phyloP scores from a whole-genome alignment of 1,140 invertebrate genomes.

The Leptopilina boulardi region DNA sequence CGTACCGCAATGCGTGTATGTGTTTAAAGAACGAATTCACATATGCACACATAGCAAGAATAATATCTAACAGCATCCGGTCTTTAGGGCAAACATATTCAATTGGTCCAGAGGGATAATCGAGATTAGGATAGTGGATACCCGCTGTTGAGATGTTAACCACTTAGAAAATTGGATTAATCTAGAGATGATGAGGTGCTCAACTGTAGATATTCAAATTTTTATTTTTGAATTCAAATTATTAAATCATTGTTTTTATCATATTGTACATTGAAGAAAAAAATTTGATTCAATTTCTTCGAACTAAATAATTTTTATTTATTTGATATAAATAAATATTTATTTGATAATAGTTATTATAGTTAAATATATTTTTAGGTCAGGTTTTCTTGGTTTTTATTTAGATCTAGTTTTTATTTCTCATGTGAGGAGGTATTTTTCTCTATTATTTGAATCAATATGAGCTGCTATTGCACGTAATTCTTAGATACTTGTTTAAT shows the following conservation, averaged over 20 bases:
- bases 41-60: not conserved
- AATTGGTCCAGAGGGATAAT: conserved; percentile 64
- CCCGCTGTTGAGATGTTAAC: conserved; percentile 33
- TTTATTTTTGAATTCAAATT: not conserved
- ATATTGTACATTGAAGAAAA: too few species aligned
- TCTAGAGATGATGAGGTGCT: not conserved
- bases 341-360: too few species aligned
- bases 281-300: too few species aligned
- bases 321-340: too few species aligned
- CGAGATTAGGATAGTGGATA: conserved; percentile 62
- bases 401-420: too few species aligned
- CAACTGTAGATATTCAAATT: not conserved
- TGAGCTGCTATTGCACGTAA: not conserved
- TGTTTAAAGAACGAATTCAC: not conserved
- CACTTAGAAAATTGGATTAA: conserved; percentile 3
- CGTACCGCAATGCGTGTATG: not conserved
- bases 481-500: not conserved
- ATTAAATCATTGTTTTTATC: too few species aligned
- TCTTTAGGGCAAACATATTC: conserved; percentile 48
- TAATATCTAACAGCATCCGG: conserved; percentile 65
- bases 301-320: too few species aligned
- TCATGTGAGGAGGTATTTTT: not conserved
- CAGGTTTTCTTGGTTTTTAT: too few species aligned
- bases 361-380: too few species aligned
- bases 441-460: not conserved